A percentile compares a stretch with the other conserved stretches of the same genome.
Evolutionary conservation across 2,113 vertebrate genomes (phyloP).

Genomic region (Columbina picui): DNA sequence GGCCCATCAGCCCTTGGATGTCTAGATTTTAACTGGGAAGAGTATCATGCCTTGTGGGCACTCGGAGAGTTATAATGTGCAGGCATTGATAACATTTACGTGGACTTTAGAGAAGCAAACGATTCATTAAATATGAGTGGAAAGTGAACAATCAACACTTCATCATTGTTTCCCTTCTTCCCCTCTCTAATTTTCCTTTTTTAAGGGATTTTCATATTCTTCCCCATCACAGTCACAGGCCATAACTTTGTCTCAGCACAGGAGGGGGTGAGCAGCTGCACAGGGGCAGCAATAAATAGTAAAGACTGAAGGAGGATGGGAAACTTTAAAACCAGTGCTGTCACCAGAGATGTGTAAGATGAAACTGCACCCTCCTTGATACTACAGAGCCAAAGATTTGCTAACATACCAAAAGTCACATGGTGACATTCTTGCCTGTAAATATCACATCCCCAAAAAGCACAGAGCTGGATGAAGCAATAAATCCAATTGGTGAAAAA

Average conservation of each 20-base stretch:
- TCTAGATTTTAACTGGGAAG: neutral
- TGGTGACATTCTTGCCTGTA: neutral
- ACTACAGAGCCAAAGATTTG: neutral
- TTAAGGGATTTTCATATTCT: neutral
- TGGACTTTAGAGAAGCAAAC: neutral
- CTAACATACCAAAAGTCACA: fast-evolving
- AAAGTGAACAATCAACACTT: neutral
- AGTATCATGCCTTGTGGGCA: neutral
- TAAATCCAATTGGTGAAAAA: neutral
- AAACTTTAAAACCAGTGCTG: neutral
- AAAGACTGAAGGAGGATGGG: neutral
- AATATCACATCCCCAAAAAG: neutral
- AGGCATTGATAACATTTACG: neutral
- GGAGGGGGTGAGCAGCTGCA: neutral
- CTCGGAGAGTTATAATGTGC: neutral
- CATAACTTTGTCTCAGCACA: fast-evolving
- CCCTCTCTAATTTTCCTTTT: neutral
- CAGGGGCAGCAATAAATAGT: neutral
- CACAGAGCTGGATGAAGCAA: neutral
- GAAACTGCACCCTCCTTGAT: neutral
- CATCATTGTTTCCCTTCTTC: neutral
- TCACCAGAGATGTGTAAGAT: neutral
- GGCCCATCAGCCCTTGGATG: neutral
- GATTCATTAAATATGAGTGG: neutral
- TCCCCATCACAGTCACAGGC: neutral